A percentile compares a stretch with the other conserved stretches of the same genome.
Conservation (phyloP, 2,888 invertebrate genomes). For the Apodemia duryi region DNA sequence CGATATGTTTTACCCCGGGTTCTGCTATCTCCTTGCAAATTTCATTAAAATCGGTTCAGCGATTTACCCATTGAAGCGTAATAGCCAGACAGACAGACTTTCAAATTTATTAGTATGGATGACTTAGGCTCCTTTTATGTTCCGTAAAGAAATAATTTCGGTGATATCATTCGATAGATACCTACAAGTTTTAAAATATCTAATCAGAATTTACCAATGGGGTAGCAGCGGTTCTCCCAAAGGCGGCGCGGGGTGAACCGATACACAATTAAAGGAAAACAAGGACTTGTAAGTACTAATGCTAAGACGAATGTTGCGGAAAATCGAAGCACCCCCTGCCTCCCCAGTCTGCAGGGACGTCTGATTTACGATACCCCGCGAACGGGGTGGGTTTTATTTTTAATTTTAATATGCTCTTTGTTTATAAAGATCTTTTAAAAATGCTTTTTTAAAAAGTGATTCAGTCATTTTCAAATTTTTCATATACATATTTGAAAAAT, state of each 20-base stretch:
- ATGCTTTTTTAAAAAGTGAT: background rate
- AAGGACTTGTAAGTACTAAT: slow-evolving; percentile 70
- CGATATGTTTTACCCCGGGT: too few relatives aligned
- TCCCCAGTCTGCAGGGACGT: slow-evolving; percentile 58
- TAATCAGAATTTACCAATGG: slow-evolving; percentile 18
- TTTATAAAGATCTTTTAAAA: slow-evolving; percentile 19
- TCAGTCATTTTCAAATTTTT: too few relatives aligned
- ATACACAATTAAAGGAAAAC: slow-evolving; percentile 77
- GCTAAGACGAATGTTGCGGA: slow-evolving; percentile 78
- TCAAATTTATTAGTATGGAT: too few relatives aligned
- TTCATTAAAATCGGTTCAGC: too few relatives aligned
- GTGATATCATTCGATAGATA: background rate
- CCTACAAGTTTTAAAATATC: slow-evolving; percentile 15
- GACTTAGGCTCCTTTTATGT: background rate
- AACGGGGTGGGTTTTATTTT: slow-evolving; percentile 50
- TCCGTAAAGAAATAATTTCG: background rate
- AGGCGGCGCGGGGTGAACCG: slow-evolving; percentile 51
- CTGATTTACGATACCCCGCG: slow-evolving; percentile 67
- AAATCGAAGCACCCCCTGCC: slow-evolving; percentile 64
- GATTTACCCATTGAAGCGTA: too few relatives aligned
- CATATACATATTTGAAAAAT: too few relatives aligned
- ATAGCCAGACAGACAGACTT: too few relatives aligned
- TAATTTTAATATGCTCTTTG: slow-evolving; percentile 40
- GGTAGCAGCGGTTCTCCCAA: slow-evolving; percentile 25
- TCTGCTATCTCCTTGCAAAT: too few relatives aligned